Evolutionary conservation across 2,113 vertebrate species (phyloP), one percentile per base, ranked within the genome.

Genomic region (Pelecanoides urinatrix): DNA sequence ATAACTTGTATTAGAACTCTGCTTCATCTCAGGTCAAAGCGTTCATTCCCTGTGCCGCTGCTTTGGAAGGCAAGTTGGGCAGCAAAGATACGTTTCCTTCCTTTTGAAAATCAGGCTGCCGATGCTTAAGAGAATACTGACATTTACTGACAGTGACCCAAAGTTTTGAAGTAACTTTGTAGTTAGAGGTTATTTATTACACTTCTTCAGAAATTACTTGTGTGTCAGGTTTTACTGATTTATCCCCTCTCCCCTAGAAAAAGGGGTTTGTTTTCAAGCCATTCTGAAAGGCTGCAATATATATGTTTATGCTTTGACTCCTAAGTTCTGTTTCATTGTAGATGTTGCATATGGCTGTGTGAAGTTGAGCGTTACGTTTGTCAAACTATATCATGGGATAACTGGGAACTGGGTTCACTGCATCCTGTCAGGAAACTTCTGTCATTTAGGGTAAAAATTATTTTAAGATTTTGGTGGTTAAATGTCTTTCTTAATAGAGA

Each of bases 21-120:
- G 25, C 19, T 95, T 78, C 36, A 20, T 49, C 55, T 77, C 34
- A 27, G 36, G 61, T 94, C 65, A 50, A 45, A 67, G 15, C 15
- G 2, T 70, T 90, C 2, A 1, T 77, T 89, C 13, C 34, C 3
- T 0, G 0, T 65, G 61, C 22, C 0, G 0, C n/a, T 76, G 23
- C n/a, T 73, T 83, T 77, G 62, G 67, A 65, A 74, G 52, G 23
- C 30, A 21, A 5, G 7, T 58, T 50, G 22, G 13, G 45, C 71
- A n/a, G 13, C 32, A 2, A 53, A 67, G 49, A 17, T 47, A 2
- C 0, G 18, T 71, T 78, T 67, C 38, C 26, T 36, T 92, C 52
- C 52, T 65, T 25, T 66, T 8, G 42, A 86, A 94, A 88, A 62
- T 36, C 9, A n/a, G 40, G 16, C n/a, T 92, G 25, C 32, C 22